Base-by-base conservation (phyloP, 2,888 invertebrate genomes). In the Erynnis tages region DNA sequence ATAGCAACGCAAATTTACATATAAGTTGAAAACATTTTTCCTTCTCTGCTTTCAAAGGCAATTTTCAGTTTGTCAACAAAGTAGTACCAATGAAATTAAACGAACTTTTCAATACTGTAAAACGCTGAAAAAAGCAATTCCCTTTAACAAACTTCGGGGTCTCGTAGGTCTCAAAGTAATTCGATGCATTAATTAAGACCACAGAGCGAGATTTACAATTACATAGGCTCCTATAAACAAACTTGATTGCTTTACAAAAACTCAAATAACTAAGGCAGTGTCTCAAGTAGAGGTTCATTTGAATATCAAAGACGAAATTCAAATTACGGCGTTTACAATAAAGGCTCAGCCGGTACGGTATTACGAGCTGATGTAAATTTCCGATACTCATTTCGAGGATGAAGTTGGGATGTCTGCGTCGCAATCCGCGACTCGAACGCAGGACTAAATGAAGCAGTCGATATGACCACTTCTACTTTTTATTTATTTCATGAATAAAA, bases 211-310 rank as follows among this genome's bases (percentile, higher is more conserved):
- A 88, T 87, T 89, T 80, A 87, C 86, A 88, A 87, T 86, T 85
- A 88, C 86, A 87, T 76, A 69, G 75, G 68, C 75, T 79, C 71
- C 78, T 83, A 82, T 89, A 88, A 88, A 88, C 88, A 88, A 88
- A 86, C 85, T 88, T 85, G 88, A 89, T 88, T 87, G 87, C 87
- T 87, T 88, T 88, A 89, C 87, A 89, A 89, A 89, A 89, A 88
- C 85, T 87, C 86, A 82, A 88, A 87, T 89, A 88, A 86, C 87
- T 88, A 85, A 87, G 87, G 84, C 87, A 86, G 77, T 88, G 89
- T 89, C 88, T 88, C 86, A 88, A 89, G 88, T 86, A 83, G 82
- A 78, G 82, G 74, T 78, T 87, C 85, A 89, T 89, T 89, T 88
- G 79, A 88, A 89, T 89, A 87, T 88, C 89, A 89, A 89, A 89